phyloP scores from a whole-genome alignment of 2,888 invertebrate species.

The Tridacna crocea region DNA sequence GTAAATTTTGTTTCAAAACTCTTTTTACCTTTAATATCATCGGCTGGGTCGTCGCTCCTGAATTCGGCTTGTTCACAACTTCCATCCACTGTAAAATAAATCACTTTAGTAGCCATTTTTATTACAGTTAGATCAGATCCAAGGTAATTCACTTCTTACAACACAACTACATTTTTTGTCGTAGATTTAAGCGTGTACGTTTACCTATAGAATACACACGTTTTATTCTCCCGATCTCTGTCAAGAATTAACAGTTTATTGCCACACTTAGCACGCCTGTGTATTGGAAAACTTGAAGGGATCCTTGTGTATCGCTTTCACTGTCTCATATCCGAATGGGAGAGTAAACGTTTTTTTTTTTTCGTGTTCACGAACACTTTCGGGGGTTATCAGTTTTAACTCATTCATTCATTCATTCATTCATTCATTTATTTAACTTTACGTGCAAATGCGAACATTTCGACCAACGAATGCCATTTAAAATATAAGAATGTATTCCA shows the following conservation, averaged over 20 bases:
- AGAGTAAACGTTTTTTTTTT: too few relatives aligned
- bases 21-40: slow-evolving; percentile 80
- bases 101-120: slow-evolving; percentile 80
- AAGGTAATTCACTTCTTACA: neutral
- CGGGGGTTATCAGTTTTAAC: too few relatives aligned
- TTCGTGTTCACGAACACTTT: too few relatives aligned
- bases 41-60: slow-evolving; percentile 76
- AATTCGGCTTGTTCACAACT: slow-evolving; percentile 81
- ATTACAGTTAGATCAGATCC: slow-evolving; percentile 12
- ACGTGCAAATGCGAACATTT: too few relatives aligned
- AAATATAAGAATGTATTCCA: too few relatives aligned
- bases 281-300: slow-evolving; percentile 52
- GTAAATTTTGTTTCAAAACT: slow-evolving; percentile 1
- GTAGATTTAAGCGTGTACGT: neutral
- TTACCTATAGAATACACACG: slow-evolving; percentile 5
- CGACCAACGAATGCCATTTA: too few relatives aligned
- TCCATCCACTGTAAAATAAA: slow-evolving; percentile 81
- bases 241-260: slow-evolving; percentile 17
- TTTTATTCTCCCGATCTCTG: slow-evolving; percentile 20
- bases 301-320: slow-evolving; percentile 34
- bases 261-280: slow-evolving; percentile 28
- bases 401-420: too few relatives aligned
- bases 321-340: slow-evolving; percentile 5
- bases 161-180: slow-evolving; percentile 3
- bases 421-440: too few relatives aligned